Evolutionary conservation across 1,140 invertebrate genomes (phyloP).

Genomic region (Ptiloglossa arizonensis): DNA sequence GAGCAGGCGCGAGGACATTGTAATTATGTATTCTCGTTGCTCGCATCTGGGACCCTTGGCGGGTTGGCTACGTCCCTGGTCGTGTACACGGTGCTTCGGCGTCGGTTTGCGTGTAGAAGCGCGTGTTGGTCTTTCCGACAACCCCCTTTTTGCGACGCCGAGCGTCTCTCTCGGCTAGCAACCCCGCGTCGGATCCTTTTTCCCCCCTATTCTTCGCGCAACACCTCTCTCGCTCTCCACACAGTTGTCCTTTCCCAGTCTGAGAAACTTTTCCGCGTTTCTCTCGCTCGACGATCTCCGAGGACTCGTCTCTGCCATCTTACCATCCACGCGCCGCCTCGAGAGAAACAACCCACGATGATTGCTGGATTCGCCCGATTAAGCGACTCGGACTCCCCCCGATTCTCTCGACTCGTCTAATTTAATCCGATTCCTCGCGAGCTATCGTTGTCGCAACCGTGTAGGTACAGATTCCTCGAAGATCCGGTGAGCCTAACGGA

Average conservation of each 20-base stretch:
- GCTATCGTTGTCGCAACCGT: neutral
- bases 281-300: neutral
- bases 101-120: slow-evolving; percentile 21
- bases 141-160: slow-evolving; percentile 48
- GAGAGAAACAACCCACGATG: slow-evolving; percentile 18
- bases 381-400: slow-evolving; percentile 15
- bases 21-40: slow-evolving; percentile 71
- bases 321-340: no score
- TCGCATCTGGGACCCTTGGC: slow-evolving; percentile 64
- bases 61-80: slow-evolving; percentile 36
- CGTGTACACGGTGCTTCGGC: slow-evolving; percentile 39
- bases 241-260: neutral
- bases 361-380: slow-evolving; percentile 43
- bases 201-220: slow-evolving; percentile 32
- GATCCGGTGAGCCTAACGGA: no score
- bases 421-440: slow-evolving; percentile 43
- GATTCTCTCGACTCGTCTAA: slow-evolving; percentile 29
- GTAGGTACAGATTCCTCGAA: neutral
- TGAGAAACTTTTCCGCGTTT: neutral
- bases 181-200: slow-evolving; percentile 18
- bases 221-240: slow-evolving; percentile 31
- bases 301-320: slow-evolving; percentile 5
- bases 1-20: slow-evolving; percentile 66
- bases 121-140: slow-evolving; percentile 54
- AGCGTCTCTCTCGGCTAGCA: slow-evolving; percentile 2